Conservation (phyloP, 2,113 vertebrate genomes). For the Dascyllus trimaculatus region DNA sequence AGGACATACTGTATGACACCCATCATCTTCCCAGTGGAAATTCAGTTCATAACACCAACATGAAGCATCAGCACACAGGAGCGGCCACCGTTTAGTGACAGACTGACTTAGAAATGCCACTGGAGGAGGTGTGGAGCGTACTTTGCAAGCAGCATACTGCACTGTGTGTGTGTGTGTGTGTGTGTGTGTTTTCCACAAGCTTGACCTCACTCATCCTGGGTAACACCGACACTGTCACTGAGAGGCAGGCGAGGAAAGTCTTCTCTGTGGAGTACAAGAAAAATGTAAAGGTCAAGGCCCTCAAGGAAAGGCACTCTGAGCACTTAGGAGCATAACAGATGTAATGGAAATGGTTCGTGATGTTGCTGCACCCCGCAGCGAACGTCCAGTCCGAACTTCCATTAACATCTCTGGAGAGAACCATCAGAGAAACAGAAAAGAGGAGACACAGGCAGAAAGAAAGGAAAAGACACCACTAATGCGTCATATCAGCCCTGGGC, state of each 20-base stretch:
- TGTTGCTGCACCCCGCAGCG: background rate
- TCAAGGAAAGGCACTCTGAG: conserved; percentile 19
- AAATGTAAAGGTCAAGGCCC: conserved; percentile 34
- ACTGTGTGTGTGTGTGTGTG: background rate
- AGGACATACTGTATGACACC: conserved; percentile 15
- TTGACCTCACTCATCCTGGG: conserved; percentile 1
- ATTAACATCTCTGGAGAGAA: conserved; percentile 8
- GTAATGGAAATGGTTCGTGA: conserved; percentile 41
- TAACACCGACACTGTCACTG: background rate
- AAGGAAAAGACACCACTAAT: background rate
- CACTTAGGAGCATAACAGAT: conserved; percentile 19
- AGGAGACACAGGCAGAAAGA: background rate
- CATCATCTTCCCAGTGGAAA: background rate
- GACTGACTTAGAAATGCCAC: background rate
- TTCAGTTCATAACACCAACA: background rate
- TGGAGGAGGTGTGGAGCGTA: background rate
- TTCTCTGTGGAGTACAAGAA: background rate
- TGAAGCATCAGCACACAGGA: background rate
- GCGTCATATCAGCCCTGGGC: background rate
- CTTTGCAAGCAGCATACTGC: background rate
- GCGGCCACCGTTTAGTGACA: background rate
- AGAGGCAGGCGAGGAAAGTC: conserved; percentile 6
- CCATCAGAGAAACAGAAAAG: background rate
- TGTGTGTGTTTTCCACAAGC: background rate
- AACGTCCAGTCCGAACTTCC: conserved; percentile 5